phyloP scores from a whole-genome alignment of 2,888 invertebrate genomes.

The Drosophila putrida region DNA sequence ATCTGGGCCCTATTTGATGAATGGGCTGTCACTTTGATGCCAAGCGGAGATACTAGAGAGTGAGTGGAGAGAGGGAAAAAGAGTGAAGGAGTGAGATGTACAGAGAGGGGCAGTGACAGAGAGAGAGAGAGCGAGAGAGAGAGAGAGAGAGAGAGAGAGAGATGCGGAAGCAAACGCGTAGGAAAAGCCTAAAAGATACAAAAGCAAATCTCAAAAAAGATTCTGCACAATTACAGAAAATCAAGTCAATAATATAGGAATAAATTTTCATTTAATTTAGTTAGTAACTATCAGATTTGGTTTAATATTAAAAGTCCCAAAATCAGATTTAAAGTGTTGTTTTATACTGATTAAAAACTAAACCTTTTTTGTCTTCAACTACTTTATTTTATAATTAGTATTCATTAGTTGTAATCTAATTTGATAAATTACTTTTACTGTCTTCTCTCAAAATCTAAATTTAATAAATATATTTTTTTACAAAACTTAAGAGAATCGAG shows the following conservation, averaged over 20 bases:
- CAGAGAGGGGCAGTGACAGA: background rate
- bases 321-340: too few relatives aligned
- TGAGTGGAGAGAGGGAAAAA: background rate
- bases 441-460: background rate
- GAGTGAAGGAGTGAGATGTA: background rate
- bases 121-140: background rate
- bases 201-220: conserved; percentile 7
- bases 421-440: background rate
- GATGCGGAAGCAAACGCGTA: too few relatives aligned
- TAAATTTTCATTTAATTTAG: too few relatives aligned
- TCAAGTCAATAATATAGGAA: background rate
- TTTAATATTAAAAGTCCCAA: too few relatives aligned
- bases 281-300: too few relatives aligned
- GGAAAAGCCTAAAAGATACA: background rate
- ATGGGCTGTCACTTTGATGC: conserved; percentile 65
- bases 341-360: too few relatives aligned
- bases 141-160: too few relatives aligned
- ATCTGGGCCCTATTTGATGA: conserved; percentile 67
- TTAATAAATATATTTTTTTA: too few relatives aligned
- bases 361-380: too few relatives aligned
- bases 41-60: conserved; percentile 6
- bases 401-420: background rate
- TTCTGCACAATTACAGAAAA: background rate
- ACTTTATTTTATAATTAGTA: background rate
- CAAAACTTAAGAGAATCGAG: too few relatives aligned